phyloP scores from a whole-genome alignment of 37 sponge, comb jelly and placozoan species.

The Diacarnus erythraeanus region DNA sequence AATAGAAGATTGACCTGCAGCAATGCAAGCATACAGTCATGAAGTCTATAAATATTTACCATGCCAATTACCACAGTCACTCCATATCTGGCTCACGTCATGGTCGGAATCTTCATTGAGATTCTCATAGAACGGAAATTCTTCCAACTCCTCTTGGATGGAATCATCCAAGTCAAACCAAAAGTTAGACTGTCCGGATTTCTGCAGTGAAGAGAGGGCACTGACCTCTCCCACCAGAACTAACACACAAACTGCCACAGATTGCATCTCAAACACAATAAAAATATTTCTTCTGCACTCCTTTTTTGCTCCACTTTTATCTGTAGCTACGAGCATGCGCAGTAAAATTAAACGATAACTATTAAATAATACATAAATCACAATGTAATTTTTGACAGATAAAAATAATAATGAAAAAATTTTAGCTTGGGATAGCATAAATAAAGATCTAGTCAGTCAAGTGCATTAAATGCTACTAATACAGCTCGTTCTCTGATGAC shows the following conservation, averaged over 20 bases:
- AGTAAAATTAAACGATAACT: too few relatives aligned
- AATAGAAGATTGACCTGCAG: conserved; percentile 32
- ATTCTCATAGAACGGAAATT: not conserved
- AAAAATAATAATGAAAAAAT: too few relatives aligned
- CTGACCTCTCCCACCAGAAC: not conserved
- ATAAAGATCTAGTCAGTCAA: conserved; percentile 17
- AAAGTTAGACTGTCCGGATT: not conserved
- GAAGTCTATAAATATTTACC: not conserved
- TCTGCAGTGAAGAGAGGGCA: not conserved
- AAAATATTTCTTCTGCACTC: too few relatives aligned
- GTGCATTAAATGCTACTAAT: conserved; percentile 24
- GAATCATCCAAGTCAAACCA: not conserved
- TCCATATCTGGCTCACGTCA: not conserved
- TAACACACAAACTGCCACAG: not conserved
- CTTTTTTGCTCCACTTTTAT: too few relatives aligned
- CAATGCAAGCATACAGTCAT: not conserved
- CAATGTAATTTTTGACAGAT: not conserved
- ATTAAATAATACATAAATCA: too few relatives aligned
- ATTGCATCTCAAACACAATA: not conserved
- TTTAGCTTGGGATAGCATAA: not conserved
- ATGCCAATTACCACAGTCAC: conserved; percentile 2
- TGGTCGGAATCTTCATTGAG: not conserved
- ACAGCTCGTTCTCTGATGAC: conserved; percentile 28
- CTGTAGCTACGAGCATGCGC: too few relatives aligned
- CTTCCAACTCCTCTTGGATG: not conserved